phyloP scores from a whole-genome alignment of 2,113 vertebrate species.

The Gasterosteus nipponicus region DNA sequence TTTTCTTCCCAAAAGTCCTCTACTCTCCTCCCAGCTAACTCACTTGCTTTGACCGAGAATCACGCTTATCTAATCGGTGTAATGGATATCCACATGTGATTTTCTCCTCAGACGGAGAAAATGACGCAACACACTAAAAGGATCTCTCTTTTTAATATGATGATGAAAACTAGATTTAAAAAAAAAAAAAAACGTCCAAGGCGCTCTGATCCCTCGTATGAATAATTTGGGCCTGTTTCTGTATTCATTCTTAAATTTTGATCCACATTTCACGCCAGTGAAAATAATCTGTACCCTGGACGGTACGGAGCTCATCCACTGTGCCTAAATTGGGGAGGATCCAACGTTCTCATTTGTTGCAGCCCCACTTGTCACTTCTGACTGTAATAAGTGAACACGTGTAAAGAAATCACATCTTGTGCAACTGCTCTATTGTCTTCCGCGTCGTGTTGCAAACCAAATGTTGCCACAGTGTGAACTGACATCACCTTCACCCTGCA shows the following conservation, averaged over 20 bases:
- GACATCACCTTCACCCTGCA: background rate
- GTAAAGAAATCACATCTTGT: background rate
- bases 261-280: background rate
- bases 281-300: background rate
- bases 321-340: conserved; percentile 15
- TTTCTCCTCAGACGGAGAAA: conserved; percentile 13
- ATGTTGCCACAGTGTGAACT: background rate
- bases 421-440: background rate
- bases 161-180: conserved; percentile 7
- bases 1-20: background rate
- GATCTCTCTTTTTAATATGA: background rate
- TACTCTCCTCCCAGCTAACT: background rate
- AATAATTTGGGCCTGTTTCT: background rate
- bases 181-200: background rate
- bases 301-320: background rate
- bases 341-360: background rate
- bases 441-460: conserved; percentile 7
- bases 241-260: conserved; percentile 1
- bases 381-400: background rate
- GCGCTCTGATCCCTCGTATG: background rate
- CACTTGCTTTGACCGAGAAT: background rate
- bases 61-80: conserved; percentile 5
- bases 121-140: background rate
- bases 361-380: background rate
- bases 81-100: background rate